Evolutionary conservation across 2,113 vertebrate species (phyloP).

Genomic region (Sterrhoptilus dennistouni): DNA sequence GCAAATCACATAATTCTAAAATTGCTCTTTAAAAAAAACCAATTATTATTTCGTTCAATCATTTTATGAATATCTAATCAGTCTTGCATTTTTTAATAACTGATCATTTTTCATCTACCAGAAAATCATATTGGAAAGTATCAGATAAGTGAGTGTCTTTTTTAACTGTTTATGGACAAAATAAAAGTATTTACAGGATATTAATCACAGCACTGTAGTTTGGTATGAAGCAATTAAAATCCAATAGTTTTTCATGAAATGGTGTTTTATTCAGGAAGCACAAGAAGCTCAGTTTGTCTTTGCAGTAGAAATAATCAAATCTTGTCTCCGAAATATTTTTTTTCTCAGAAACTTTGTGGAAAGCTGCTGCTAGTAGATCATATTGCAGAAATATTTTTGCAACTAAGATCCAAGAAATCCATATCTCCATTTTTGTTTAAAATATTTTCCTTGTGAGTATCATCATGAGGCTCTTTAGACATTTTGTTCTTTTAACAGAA

Average conservation of each 20-base stretch:
- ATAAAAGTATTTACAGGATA: background rate
- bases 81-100: background rate
- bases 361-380: background rate
- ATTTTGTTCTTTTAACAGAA: background rate
- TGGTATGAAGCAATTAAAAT: background rate
- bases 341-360: background rate
- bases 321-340: background rate
- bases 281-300: background rate
- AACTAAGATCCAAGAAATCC: rapidly evolving
- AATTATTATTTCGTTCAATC: background rate
- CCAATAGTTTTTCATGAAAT: background rate
- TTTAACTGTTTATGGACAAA: background rate
- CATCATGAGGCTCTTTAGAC: background rate
- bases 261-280: background rate
- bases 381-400: background rate
- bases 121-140: background rate
- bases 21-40: background rate
- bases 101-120: background rate
- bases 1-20: background rate
- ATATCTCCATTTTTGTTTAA: background rate
- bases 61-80: background rate
- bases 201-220: background rate
- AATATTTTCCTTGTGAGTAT: background rate
- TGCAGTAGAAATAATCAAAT: background rate
- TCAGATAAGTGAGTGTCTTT: background rate